phyloP scores from a whole-genome alignment of 2,113 vertebrate genomes.

The Chaetura pelagica region DNA sequence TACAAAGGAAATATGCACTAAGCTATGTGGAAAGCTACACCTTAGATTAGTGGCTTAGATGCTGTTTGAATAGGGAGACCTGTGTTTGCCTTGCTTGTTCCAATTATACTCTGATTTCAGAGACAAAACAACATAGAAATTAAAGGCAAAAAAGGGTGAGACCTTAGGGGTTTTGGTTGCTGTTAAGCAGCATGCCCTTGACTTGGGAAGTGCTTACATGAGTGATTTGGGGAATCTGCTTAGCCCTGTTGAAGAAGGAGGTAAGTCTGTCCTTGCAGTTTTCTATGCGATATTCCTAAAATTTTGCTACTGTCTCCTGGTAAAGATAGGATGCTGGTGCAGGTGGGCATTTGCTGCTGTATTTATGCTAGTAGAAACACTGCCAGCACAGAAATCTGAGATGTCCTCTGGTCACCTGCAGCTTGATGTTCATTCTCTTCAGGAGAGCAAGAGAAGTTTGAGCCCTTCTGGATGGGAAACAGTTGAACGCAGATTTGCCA shows the following conservation, averaged over 20 bases:
- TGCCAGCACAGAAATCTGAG: not conserved
- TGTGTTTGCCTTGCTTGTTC: not conserved
- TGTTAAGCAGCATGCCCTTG: not conserved
- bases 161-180: not conserved
- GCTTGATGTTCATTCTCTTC: not conserved
- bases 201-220: not conserved
- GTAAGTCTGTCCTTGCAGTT: not conserved
- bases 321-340: not conserved
- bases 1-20: not conserved
- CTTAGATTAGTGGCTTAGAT: not conserved
- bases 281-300: fast-evolving
- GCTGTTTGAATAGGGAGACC: not conserved
- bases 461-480: not conserved
- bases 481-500: not conserved
- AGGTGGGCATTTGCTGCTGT: not conserved
- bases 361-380: not conserved
- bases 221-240: not conserved
- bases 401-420: fast-evolving
- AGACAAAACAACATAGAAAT: not conserved
- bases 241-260: not conserved
- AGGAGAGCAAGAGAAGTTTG: fast-evolving
- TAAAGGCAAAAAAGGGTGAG: not conserved
- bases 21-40: not conserved
- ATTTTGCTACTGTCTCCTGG: not conserved
- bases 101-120: not conserved